Conservation (phyloP, 2,113 vertebrate species). For the Ammospiza caudacuta region DNA sequence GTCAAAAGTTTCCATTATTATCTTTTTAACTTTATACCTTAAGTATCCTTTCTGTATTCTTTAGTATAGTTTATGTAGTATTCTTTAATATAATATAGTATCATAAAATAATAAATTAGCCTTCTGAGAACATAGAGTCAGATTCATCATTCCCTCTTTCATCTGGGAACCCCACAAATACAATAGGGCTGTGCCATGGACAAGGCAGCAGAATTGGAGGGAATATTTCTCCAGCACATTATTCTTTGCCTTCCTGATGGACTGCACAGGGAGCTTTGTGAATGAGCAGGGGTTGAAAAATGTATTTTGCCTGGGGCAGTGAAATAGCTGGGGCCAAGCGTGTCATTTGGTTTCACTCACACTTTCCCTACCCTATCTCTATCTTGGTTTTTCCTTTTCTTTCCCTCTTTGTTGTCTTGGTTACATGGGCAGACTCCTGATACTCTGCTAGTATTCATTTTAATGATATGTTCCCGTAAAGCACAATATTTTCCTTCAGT, state of each 20-base stretch:
- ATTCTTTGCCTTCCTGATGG: not conserved
- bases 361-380: slow-evolving; percentile 23
- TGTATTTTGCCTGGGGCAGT: slow-evolving; percentile 53
- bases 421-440: slow-evolving; percentile 74
- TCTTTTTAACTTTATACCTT: too few relatives aligned
- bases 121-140: too few relatives aligned
- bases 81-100: too few relatives aligned
- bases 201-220: not conserved
- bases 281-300: slow-evolving; percentile 27
- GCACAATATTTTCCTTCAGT: slow-evolving; percentile 76
- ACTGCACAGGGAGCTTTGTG: not conserved
- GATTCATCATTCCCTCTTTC: too few relatives aligned
- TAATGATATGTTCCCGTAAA: slow-evolving; percentile 74
- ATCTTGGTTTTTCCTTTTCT: slow-evolving; percentile 42
- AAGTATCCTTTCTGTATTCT: too few relatives aligned
- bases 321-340: slow-evolving; percentile 41
- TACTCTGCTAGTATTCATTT: slow-evolving; percentile 73
- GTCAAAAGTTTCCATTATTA: too few relatives aligned
- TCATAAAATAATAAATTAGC: too few relatives aligned
- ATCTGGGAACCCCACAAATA: too few relatives aligned
- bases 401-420: slow-evolving; percentile 79
- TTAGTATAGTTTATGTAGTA: too few relatives aligned
- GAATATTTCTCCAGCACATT: not conserved
- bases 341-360: slow-evolving; percentile 19
- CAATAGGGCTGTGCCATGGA: not conserved